These are phyloP conservation scores for Macrophya alboannulata DNA, from an alignment of 2,888 invertebrate genomes.

Conservation along the genomic window DNA sequence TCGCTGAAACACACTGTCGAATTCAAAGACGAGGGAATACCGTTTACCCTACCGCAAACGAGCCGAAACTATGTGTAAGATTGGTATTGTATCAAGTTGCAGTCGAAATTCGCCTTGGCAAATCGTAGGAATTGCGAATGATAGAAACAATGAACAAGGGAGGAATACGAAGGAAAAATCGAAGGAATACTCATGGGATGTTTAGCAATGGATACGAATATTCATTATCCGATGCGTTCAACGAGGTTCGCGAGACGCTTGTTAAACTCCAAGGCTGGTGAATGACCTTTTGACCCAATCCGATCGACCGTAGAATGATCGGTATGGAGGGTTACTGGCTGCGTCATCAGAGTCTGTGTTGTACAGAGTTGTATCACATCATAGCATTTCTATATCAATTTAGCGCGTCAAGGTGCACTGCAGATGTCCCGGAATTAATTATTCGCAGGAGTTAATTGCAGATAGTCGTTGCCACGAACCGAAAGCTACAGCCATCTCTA, in stretches of 20 bases:
- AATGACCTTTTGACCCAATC: conserved; percentile 34
- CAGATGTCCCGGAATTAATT: conserved; percentile 32
- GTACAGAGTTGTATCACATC: conserved; percentile 1
- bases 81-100: neutral
- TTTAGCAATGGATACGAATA: neutral
- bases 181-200: neutral
- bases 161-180: neutral
- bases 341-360: conserved; percentile 2
- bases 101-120: neutral
- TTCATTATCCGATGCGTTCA: neutral
- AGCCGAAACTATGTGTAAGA: neutral
- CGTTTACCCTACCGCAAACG: neutral
- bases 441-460: conserved; percentile 31
- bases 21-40: neutral
- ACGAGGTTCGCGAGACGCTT: neutral
- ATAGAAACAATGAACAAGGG: neutral
- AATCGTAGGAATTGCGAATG: neutral
- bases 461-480: neutral
- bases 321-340: neutral
- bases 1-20: neutral
- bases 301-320: neutral
- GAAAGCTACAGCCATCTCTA: neutral
- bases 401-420: conserved; percentile 22
- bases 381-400: conserved; percentile 29
- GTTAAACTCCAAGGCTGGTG: conserved; percentile 6